Evolutionary conservation across 23 tunicate genomes (phyloP), one percentile per base, ranked within the genome.

Genomic region (Trididemnum clinides): DNA sequence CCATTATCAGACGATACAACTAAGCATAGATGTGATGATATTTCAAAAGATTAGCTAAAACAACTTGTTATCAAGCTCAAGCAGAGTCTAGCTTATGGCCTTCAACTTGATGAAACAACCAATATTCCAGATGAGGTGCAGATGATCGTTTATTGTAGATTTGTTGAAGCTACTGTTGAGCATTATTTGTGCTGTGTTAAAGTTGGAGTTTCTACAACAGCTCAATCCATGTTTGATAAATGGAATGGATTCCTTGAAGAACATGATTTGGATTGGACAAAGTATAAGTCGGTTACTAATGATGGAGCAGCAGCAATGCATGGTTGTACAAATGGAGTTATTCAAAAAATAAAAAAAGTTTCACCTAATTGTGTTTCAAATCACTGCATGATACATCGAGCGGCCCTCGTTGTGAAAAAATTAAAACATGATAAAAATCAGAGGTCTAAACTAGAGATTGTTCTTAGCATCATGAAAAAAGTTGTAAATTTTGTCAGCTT

Each of bases 61-160:
- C 65, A 38, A 26, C 25, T 87, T 4, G 7, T 87, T 28, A 31
- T 0, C 28, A 87, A 87, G 78, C 30, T 87, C 18, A 50, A 1
- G 12, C 26, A 86, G 26, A 58, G 84, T 1, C 84, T 76, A 0
- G 54, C 50, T 2, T 77, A 32, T 66, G 90, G 79, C 28, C 5
- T 87, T 10, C 90, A 87, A 31, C 49, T 79, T 25, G 90, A 80
- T 39, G 90, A 87, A 87, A 87, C 85, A n/a, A 85, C 89, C 20
- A 83, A 85, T 85, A 76, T 85, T n/a, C 21, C 72, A 25, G 30
- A 37, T 34, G 83, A 85, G 34, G 73, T 81, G 33, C 85, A 80
- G 26, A 26, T 86, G 50, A 77, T 86, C 34, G 88, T 73, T 7
- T 84, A 49, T 73, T 85, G 88, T n/a, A n/a, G n/a, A n/a, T n/a